Percentiles rank a stretch among this genome's conserved stretches.
Evolutionary conservation across 2,113 vertebrate genomes (phyloP).

Genomic region (Nycticryphes semicollaris): DNA sequence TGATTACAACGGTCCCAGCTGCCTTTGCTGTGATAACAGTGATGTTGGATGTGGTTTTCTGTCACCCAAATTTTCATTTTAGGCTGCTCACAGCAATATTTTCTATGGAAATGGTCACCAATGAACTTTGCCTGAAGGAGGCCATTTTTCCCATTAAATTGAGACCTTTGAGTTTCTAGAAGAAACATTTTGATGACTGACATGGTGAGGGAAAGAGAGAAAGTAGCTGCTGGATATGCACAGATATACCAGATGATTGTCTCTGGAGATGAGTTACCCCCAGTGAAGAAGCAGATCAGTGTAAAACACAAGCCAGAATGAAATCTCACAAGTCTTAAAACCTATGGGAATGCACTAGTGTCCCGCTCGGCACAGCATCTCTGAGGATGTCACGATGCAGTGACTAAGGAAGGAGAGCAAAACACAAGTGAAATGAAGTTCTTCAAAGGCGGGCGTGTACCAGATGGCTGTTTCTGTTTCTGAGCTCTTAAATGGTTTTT

Average conservation of each 20-base stretch:
- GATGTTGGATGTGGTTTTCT: not conserved
- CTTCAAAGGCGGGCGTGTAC: not conserved
- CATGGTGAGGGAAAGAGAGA: accelerated
- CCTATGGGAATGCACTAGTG: not conserved
- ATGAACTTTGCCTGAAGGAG: not conserved
- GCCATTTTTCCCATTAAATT: not conserved
- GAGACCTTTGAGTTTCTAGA: not conserved
- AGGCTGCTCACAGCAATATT: not conserved
- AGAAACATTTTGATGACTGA: not conserved
- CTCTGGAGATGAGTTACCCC: not conserved
- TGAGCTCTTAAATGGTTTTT: not conserved
- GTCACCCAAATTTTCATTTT: not conserved
- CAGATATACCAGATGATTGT: not conserved
- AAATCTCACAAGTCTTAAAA: not conserved
- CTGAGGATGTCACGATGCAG: not conserved
- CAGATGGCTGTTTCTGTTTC: not conserved
- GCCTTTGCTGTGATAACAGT: not conserved
- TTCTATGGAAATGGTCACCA: not conserved
- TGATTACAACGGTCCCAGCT: not conserved
- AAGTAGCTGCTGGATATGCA: not conserved
- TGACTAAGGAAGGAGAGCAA: not conserved
- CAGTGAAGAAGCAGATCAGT: not conserved
- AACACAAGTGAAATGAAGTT: not conserved
- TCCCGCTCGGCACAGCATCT: not conserved
- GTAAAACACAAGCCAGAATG: not conserved